A percentile compares a stretch with the other conserved stretches of the same genome.
phyloP scores from a whole-genome alignment of 2,113 vertebrate genomes.

The Orientallactaga bullata region DNA sequence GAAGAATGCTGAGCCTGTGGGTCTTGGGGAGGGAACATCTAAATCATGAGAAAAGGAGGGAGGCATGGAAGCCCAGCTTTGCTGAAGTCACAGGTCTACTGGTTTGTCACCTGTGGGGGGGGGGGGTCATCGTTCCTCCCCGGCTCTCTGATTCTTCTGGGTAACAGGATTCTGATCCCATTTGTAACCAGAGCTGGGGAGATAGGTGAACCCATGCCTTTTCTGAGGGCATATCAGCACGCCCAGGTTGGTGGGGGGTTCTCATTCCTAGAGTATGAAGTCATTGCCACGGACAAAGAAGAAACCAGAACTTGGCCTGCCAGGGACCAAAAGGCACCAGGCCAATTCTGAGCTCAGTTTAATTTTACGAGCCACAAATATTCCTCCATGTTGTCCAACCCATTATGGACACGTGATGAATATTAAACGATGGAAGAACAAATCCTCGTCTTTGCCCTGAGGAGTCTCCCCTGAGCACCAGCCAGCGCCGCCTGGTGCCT shows the following conservation, averaged over 20 bases:
- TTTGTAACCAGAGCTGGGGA: neutral
- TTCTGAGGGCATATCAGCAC: neutral
- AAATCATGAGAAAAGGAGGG: neutral
- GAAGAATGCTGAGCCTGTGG: neutral
- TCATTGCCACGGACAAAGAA: slow-evolving; percentile 2
- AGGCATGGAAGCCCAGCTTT: neutral
- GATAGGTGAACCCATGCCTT: neutral
- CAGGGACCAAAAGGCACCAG: slow-evolving; percentile 45
- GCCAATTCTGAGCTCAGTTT: slow-evolving; percentile 77
- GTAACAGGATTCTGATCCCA: neutral
- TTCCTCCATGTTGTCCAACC: slow-evolving; percentile 63
- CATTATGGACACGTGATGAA: slow-evolving; percentile 58
- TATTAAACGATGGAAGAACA: slow-evolving; percentile 59
- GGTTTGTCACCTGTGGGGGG: neutral
- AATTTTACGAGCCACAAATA: slow-evolving; percentile 41
- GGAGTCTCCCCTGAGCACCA: neutral
- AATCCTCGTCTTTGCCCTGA: slow-evolving; percentile 19
- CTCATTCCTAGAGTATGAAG: slow-evolving; percentile 11
- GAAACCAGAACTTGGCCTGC: slow-evolving; percentile 49
- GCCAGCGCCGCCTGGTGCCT: neutral
- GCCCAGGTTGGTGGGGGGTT: neutral
- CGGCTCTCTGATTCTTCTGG: neutral
- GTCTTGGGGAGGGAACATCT: neutral
- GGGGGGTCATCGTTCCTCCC: neutral
- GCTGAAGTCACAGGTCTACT: slow-evolving; percentile 3